Evolutionary conservation across 35 echinoderm and acorn worm genomes (phyloP).

Genomic region (Patiria miniata): DNA sequence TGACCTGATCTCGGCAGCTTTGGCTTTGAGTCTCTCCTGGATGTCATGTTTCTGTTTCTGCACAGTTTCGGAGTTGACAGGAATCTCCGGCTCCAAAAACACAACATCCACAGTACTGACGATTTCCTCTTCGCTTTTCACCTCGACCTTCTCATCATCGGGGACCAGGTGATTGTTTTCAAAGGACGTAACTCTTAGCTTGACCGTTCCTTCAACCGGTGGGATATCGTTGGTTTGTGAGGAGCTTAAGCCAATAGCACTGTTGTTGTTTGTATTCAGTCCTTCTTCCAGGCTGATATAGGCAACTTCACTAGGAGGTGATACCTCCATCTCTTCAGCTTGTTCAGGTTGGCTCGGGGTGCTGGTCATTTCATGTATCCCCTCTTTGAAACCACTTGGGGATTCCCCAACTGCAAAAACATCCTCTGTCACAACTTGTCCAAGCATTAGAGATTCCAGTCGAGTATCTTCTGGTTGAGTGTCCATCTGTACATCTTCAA

Average conservation of each 20-base stretch:
- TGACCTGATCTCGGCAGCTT: constrained; percentile 40
- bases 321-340: background rate
- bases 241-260: constrained; percentile 38
- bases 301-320: constrained; percentile 1
- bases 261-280: constrained; percentile 86
- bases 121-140: background rate
- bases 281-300: background rate
- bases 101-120: background rate
- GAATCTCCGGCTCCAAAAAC: constrained; percentile 35
- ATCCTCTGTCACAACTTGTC: background rate
- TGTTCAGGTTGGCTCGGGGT: constrained; percentile 5
- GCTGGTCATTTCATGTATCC: background rate
- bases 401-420: background rate
- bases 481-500: background rate
- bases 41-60: constrained; percentile 73
- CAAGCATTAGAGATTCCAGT: no score
- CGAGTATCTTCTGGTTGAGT: background rate
- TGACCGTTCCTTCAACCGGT: constrained; percentile 22
- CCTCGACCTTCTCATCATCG: background rate
- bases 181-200: constrained; percentile 23
- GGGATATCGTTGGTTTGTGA: constrained; percentile 17
- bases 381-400: constrained; percentile 24
- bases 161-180: background rate
- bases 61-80: constrained; percentile 67
- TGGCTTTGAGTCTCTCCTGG: constrained; percentile 61